Percentiles rank a stretch among this genome's conserved stretches.
These are phyloP conservation scores for Axinella damicornis DNA, from an alignment of 37 sponge, comb jelly and placozoan genomes.

Conservation along the genomic window DNA sequence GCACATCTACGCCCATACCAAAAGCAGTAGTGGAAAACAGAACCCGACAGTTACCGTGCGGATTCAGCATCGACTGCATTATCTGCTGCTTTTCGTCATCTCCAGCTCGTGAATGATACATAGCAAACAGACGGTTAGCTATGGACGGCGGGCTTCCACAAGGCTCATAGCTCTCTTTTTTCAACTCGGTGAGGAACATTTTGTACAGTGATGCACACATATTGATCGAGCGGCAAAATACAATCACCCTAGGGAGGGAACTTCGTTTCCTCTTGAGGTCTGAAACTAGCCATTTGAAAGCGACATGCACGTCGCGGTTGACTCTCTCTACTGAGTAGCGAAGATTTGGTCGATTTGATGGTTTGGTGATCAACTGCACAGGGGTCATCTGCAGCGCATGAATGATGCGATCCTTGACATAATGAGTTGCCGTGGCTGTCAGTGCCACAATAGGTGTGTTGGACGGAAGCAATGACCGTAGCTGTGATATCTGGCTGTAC, in stretches of 20 bases:
- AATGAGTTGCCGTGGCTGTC: too few relatives aligned
- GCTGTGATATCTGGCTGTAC: too few relatives aligned
- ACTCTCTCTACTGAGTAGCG: too few relatives aligned
- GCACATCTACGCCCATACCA: conserved; percentile 16
- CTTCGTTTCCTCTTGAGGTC: too few relatives aligned
- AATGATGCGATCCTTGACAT: too few relatives aligned
- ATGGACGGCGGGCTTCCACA: neutral
- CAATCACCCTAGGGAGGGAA: neutral
- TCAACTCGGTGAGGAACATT: conserved; percentile 8
- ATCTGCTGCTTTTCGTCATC: conserved; percentile 6
- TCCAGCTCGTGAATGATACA: conserved; percentile 6
- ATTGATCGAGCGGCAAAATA: neutral
- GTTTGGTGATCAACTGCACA: too few relatives aligned
- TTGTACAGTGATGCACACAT: conserved; percentile 9
- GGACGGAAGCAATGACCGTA: too few relatives aligned
- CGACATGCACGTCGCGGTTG: too few relatives aligned
- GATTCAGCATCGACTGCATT: neutral
- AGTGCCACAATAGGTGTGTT: too few relatives aligned
- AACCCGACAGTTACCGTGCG: conserved; percentile 1
- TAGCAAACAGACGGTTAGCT: conserved; percentile 2
- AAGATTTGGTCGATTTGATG: too few relatives aligned
- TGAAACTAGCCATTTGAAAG: too few relatives aligned
- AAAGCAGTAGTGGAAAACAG: conserved; percentile 21
- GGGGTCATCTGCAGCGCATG: too few relatives aligned
- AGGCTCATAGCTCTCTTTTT: conserved; percentile 11